Evolutionary conservation across 2,797 vertebrate genomes (phyloP).

Genomic region (Sus cebifrons): DNA sequence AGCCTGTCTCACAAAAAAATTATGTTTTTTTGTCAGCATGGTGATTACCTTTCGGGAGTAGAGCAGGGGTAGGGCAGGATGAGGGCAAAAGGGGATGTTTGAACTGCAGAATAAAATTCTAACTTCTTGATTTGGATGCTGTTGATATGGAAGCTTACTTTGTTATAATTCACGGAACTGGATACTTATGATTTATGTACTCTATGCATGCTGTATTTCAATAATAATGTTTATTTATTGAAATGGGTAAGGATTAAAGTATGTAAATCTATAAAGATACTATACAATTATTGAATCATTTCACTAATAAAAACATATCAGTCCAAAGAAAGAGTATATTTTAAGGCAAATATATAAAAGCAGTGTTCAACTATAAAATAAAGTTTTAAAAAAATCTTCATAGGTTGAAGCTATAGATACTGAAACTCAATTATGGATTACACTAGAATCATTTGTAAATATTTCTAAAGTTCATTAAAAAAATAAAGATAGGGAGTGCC

Average conservation of each 20-base stretch:
- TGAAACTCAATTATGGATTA: neutral
- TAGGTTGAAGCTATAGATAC: neutral
- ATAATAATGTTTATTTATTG: slow-evolving; percentile 27
- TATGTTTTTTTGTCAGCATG: neutral
- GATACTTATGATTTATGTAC: neutral
- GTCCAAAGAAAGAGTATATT: neutral
- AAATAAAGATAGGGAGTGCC: too few species aligned
- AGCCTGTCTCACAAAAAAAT: neutral
- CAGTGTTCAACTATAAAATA: neutral
- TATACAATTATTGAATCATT: neutral
- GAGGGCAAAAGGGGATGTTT: neutral
- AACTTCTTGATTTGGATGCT: slow-evolving; percentile 34
- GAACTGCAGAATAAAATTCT: neutral
- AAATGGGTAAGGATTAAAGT: neutral
- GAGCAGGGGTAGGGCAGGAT: neutral
- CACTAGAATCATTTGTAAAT: slow-evolving; percentile 42
- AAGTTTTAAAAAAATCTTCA: neutral
- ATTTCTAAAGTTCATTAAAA: slow-evolving; percentile 16
- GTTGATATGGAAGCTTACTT: neutral
- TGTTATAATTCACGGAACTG: neutral
- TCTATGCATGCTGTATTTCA: neutral
- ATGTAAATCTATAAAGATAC: neutral
- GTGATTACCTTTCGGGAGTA: neutral
- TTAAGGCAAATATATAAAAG: slow-evolving; percentile 51
- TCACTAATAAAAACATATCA: neutral